A percentile compares a stretch with the other conserved stretches of the same genome.
These are phyloP conservation scores for Taenaris catops DNA, from an alignment of 2,888 invertebrate species.

Conservation along the genomic window DNA sequence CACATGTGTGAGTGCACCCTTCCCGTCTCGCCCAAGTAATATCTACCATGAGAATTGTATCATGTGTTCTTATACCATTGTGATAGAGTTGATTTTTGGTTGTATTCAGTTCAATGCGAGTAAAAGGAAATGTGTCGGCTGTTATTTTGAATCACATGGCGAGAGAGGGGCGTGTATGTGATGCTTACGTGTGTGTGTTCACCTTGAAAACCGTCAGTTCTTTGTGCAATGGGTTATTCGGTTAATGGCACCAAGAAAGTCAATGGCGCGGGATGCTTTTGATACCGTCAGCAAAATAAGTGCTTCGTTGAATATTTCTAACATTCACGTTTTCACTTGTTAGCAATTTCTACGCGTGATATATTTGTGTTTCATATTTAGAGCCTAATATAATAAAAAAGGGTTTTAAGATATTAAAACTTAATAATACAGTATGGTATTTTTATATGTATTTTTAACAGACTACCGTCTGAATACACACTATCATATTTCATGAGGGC, in stretches of 20 bases:
- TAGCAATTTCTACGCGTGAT: no score
- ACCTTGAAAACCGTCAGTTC: slow-evolving; percentile 77
- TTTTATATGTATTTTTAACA: no score
- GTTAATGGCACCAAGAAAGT: slow-evolving; percentile 78
- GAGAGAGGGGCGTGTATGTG: slow-evolving; percentile 30
- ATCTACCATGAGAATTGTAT: slow-evolving; percentile 15
- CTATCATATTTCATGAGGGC: no score
- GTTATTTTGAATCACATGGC: slow-evolving; percentile 67
- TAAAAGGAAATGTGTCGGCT: slow-evolving; percentile 30
- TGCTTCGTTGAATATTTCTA: no score
- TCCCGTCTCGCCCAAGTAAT: slow-evolving; percentile 49
- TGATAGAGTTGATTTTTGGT: slow-evolving; percentile 31
- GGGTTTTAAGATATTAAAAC: no score
- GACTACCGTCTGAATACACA: no score
- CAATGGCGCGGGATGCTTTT: slow-evolving; percentile 72
- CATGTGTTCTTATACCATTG: slow-evolving; percentile 15
- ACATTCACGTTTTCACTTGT: no score
- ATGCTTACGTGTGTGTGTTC: slow-evolving; percentile 57
- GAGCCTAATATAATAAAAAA: no score
- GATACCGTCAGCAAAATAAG: slow-evolving; percentile 53
- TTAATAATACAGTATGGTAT: no score
- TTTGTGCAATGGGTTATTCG: slow-evolving; percentile 81
- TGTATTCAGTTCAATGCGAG: slow-evolving; percentile 14
- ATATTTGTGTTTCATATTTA: no score
- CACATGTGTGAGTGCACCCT: slow-evolving; percentile 65